Evolutionary conservation across 2,888 invertebrate species (phyloP), one percentile per base, ranked within the genome.

Genomic region (Dryomyza anilis): DNA sequence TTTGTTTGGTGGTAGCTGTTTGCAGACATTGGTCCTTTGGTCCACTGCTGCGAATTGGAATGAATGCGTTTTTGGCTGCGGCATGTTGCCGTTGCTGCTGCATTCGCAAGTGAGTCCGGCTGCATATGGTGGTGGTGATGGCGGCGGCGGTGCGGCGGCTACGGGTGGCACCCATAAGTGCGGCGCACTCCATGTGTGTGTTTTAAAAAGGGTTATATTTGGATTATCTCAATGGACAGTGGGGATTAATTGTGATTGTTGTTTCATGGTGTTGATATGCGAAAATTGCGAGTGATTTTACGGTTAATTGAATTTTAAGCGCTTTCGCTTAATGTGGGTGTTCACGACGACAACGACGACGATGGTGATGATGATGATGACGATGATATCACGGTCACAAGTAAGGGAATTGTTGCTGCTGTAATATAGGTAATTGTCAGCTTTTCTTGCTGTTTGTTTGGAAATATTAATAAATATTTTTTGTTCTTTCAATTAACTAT

Each of bases 241-340:
- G 48, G 29, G 61, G 61, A 61, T 61, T 61, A 61, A 61, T 53
- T 61, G 52, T 61, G 61, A 61, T 61, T 61, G 61, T 61, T 61
- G 61, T 61, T 61, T 61, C 61, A 61, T 61, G 61, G 61, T 61
- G 61, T 61, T 61, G 61, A 61, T 61, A 61, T 61, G 52, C 52
- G 65, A 74, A 73, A 75, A 74, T 78, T 78, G 76, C 76, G 72
- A 79, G 80, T 81, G 81, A 80, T 80, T 80, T 81, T 80, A 75
- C 78, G 81, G 78, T 80, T 81, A 80, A 80, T 80, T 80, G 80
- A 81, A 81, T 80, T 80, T 79, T 78, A 80, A 81, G 78, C 78
- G 79, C 77, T 76, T 75, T 76, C 76, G 72, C 75, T 77, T 78
- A 78, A 76, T 70, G 71, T 63, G 53, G 43, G 60, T 16, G 55